Base-by-base conservation (phyloP, 1,140 invertebrate species). In the Trichogramma pretiosum region DNA sequence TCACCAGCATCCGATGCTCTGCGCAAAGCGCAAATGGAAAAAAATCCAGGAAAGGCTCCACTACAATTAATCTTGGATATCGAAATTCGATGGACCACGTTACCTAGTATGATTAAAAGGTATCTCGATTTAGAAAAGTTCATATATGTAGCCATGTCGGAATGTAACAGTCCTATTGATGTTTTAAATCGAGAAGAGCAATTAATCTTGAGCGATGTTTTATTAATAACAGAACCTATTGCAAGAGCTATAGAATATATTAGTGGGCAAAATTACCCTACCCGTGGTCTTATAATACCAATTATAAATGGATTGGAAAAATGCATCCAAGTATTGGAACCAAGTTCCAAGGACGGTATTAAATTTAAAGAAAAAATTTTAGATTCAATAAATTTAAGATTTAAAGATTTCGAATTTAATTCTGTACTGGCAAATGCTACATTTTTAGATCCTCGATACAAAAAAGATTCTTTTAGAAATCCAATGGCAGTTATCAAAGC, bases 1-100 rank as follows among this genome's bases (percentile, higher is more conserved):
- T 50, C 39, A 53, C 46, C 59, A 5, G 65, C 62, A 32, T 65
- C 58, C 50, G 54, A 67, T 40, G 56, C 63, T 34, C 57, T 65
- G 34, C 46, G 60, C 34, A 58, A 57, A 48, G 35, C 58, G 56
- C 23, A 40, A 48, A 17, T 61, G 57, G 58, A 63, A 61, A 28
- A 11, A 28, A 28, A 28, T 7, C 5, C 5, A 28, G 11, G 11
- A 11, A 28, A 28, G 24, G 24, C 11, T 28, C 11, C 5, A 28
- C 24, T 5, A 28, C 5, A 28, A 28, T 28, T 28, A 11, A 28
- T 28, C 11, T 11, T 7, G 11, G 24, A 28, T 28, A 11, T 28
- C 5, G 11, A 28, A 28, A 28, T 11, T 5, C 5, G 24, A 28
- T 28, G 5, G 5, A 28, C 24, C 5, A 28, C 5, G 5, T 7